Conservation (phyloP, 2,113 vertebrate species). For the Platycercus adscitus region DNA sequence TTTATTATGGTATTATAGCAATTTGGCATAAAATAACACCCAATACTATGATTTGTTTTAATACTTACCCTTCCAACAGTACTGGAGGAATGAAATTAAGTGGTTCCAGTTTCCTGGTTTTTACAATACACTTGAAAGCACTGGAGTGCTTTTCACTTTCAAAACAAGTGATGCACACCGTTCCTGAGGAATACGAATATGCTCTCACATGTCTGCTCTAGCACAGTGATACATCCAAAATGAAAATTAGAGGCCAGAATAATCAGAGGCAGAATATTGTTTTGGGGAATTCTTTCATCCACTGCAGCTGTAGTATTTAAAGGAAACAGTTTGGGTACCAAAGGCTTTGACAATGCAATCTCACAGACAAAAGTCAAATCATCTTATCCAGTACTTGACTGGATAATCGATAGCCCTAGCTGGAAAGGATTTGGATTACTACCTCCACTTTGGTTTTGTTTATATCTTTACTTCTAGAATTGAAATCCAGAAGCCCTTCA, state of each 20-base stretch:
- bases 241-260: background rate
- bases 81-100: background rate
- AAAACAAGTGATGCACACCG: background rate
- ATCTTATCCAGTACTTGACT: background rate
- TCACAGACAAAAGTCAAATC: background rate
- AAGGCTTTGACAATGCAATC: background rate
- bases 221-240: background rate
- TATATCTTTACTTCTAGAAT: constrained; percentile 52
- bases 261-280: background rate
- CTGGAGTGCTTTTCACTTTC: background rate
- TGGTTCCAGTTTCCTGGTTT: background rate
- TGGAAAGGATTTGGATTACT: background rate
- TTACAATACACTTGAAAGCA: constrained; percentile 9
- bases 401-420: background rate
- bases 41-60: background rate
- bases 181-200: background rate
- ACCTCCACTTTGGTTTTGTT: background rate
- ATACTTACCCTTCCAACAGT: constrained; percentile 31
- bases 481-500: constrained; percentile 16
- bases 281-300: background rate
- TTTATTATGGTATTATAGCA: background rate
- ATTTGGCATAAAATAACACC: background rate
- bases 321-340: background rate
- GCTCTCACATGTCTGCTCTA: background rate
- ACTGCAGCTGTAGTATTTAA: background rate